These are phyloP conservation scores for Drosophila mettleri DNA, from an alignment of 2,888 invertebrate genomes.

Conservation along the genomic window DNA sequence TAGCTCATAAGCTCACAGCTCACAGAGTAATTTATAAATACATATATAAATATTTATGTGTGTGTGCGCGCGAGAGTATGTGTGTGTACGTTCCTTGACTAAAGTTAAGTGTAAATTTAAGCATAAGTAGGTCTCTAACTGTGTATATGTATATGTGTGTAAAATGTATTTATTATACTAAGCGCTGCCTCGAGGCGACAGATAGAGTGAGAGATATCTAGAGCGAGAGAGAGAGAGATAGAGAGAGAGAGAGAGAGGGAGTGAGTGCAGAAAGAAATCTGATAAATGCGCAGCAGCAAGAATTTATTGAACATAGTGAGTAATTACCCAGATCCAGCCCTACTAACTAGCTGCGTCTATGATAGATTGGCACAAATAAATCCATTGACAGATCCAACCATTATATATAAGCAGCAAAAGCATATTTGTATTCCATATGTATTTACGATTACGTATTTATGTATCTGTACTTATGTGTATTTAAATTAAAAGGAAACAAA, in stretches of 20 bases:
- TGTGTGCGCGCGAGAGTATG: conserved; percentile 27
- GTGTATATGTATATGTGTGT: conserved; percentile 30
- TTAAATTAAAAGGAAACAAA: conserved; percentile 33
- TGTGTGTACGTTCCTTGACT: conserved; percentile 39
- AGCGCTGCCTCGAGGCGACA: conserved; percentile 13
- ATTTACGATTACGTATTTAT: conserved; percentile 24
- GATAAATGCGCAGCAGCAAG: conserved; percentile 26
- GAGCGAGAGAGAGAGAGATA: not conserved
- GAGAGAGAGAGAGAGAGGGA: not conserved
- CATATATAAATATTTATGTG: conserved; percentile 21
- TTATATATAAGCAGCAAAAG: conserved; percentile 15
- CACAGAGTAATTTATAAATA: conserved; percentile 29
- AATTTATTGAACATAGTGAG: conserved; percentile 31
- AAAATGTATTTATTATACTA: conserved; percentile 19
- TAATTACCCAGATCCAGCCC: conserved; percentile 26
- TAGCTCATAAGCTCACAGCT: conserved; percentile 50
- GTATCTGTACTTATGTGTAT: conserved; percentile 36
- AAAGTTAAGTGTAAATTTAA: conserved; percentile 45
- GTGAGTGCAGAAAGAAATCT: conserved; percentile 13
- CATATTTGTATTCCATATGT: conserved; percentile 44
- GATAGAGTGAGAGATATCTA: conserved; percentile 1
- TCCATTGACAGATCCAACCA: conserved; percentile 14
- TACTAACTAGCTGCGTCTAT: conserved; percentile 2
- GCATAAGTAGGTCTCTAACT: conserved; percentile 20
- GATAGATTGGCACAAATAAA: conserved; percentile 16